Conservation (phyloP, 1,140 invertebrate genomes). For the Drosophila sturtevanti region DNA sequence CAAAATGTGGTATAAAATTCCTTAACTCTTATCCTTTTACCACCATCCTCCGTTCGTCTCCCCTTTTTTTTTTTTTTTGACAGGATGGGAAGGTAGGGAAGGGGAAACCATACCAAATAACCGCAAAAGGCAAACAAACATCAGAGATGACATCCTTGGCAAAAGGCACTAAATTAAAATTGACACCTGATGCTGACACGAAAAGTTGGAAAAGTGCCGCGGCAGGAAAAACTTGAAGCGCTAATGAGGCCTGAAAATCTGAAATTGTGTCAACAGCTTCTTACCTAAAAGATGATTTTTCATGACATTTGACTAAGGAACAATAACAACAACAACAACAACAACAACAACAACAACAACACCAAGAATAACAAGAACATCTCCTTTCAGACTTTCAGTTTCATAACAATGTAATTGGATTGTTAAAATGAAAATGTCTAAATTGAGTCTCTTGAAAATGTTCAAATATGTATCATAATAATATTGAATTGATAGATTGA, state of each 20-base stretch:
- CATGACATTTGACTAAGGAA: conserved; percentile 39
- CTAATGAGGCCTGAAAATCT: conserved; percentile 71
- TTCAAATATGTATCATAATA: neutral
- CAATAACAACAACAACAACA: neutral
- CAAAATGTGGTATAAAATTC: conserved; percentile 50
- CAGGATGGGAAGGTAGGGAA: too few relatives aligned
- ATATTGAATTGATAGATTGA: conserved; percentile 16
- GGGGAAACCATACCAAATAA: neutral
- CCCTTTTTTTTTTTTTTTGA: too few relatives aligned
- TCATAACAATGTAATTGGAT: neutral
- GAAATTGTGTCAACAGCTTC: conserved; percentile 60
- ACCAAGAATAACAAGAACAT: too few relatives aligned
- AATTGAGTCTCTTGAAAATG: neutral
- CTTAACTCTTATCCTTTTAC: conserved; percentile 3
- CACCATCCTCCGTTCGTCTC: neutral
- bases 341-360: too few relatives aligned
- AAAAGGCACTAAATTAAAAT: conserved; percentile 69
- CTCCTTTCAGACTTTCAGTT: neutral
- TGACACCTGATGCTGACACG: conserved; percentile 72
- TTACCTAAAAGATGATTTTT: conserved; percentile 61
- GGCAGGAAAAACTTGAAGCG: conserved; percentile 22
- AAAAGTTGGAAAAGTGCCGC: conserved; percentile 39
- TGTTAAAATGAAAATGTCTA: neutral
- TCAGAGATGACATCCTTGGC: conserved; percentile 45
- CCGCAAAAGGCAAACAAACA: conserved; percentile 44